Conservation (phyloP, 1,140 invertebrate genomes). For the Paraescarpia echinospica region DNA sequence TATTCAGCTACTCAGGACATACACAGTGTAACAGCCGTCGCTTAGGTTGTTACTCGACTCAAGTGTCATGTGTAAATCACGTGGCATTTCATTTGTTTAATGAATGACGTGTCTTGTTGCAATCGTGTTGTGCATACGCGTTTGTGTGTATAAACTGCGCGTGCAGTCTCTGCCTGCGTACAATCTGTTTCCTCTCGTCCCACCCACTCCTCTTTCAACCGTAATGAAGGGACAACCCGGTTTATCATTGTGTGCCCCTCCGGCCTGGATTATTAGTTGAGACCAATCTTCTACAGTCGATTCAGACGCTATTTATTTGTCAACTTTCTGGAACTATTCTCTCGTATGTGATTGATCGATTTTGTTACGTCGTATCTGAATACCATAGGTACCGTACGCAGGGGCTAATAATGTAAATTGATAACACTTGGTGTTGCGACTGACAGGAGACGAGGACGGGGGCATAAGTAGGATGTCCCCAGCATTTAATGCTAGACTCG, state of each 20-base stretch:
- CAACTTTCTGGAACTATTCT: background rate
- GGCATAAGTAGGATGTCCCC: too few species aligned
- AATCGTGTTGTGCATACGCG: background rate
- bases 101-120: background rate
- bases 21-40: background rate
- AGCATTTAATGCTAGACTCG: too few species aligned
- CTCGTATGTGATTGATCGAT: background rate
- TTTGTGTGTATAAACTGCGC: too few species aligned
- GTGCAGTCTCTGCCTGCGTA: background rate
- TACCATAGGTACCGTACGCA: background rate
- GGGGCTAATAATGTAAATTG: too few species aligned
- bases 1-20: background rate
- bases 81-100: background rate
- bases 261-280: background rate
- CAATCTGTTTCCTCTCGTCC: background rate
- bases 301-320: background rate
- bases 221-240: background rate
- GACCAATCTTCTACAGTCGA: background rate
- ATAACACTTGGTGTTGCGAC: too few species aligned
- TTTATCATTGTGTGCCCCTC: background rate
- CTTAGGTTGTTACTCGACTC: background rate
- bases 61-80: background rate
- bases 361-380: background rate
- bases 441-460: too few species aligned
- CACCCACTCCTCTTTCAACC: background rate